Percentiles rank a stretch among this genome's conserved stretches.
phyloP scores from a whole-genome alignment of 1,140 invertebrate genomes.

The Camponotus floridanus region DNA sequence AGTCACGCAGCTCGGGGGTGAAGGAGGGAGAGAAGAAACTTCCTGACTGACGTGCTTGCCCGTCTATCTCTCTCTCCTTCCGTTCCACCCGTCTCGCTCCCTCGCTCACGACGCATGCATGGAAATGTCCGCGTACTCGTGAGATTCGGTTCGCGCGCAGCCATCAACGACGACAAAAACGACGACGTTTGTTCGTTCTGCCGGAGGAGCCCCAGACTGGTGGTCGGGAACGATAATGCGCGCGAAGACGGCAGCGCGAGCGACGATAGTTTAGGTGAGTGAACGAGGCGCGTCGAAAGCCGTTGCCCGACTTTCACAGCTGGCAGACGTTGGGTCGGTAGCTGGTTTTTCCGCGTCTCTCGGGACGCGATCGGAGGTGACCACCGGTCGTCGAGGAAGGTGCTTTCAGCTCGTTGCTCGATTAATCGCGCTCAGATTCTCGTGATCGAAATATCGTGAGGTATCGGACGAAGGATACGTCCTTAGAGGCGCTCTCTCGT shows the following conservation, averaged over 20 bases:
- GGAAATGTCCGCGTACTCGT: constrained; percentile 64
- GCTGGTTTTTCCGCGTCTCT: not conserved
- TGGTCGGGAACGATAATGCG: constrained; percentile 71
- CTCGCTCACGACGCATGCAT: constrained; percentile 5
- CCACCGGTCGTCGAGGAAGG: not conserved
- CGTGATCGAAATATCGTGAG: not conserved
- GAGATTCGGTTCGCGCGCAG: constrained; percentile 37
- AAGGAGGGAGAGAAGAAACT: constrained; percentile 52
- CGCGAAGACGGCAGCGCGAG: constrained; percentile 70
- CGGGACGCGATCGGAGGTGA: not conserved
- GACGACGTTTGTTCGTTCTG: constrained; percentile 21
- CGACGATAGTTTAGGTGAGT: constrained; percentile 75
- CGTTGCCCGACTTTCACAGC: constrained; percentile 64
- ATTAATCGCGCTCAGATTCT: constrained; percentile 29
- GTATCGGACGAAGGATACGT: not conserved
- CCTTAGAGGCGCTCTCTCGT: not conserved
- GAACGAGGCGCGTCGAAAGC: constrained; percentile 59
- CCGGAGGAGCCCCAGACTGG: not conserved
- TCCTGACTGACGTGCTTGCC: constrained; percentile 76
- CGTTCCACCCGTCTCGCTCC: not conserved
- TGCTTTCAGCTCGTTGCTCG: constrained; percentile 60
- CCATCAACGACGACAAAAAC: constrained; percentile 28
- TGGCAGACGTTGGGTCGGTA: constrained; percentile 37
- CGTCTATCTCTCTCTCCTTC: constrained; percentile 43
- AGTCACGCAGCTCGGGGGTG: constrained; percentile 43